Evolutionary conservation across 30 jellyfish, hydroid and myxozoan species (phyloP).

Genomic region (Aurelia coerulea): DNA sequence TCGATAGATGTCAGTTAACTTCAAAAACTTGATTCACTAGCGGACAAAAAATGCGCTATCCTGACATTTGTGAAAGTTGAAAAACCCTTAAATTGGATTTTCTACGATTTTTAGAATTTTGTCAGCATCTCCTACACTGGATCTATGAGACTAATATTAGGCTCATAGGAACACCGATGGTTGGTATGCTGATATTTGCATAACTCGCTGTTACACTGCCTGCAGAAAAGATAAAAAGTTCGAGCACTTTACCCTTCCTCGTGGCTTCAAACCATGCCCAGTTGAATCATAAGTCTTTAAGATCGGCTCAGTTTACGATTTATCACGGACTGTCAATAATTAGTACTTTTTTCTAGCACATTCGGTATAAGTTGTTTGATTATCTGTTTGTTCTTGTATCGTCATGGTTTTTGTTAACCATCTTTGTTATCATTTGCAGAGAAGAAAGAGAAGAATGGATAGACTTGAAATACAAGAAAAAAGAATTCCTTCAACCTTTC

Average conservation of each 20-base stretch:
- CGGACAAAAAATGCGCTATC: background rate
- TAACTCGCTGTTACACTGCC: background rate
- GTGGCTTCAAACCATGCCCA: background rate
- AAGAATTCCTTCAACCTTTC: slow-evolving; percentile 70
- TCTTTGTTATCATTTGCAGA: slow-evolving; percentile 31
- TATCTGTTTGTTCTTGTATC: too few relatives aligned
- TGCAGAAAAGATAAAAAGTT: too few relatives aligned
- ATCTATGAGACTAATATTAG: too few relatives aligned
- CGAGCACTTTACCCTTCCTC: background rate
- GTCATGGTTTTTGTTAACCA: background rate
- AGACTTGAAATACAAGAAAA: slow-evolving; percentile 73
- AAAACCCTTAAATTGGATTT: too few relatives aligned
- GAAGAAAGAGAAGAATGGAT: slow-evolving; percentile 95
- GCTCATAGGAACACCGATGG: too few relatives aligned
- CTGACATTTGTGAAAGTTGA: background rate
- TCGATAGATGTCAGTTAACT: too few relatives aligned
- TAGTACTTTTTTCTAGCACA: too few relatives aligned
- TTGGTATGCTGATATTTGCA: background rate
- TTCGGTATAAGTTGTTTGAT: too few relatives aligned
- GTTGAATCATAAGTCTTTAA: too few relatives aligned
- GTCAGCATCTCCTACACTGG: background rate
- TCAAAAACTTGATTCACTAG: too few relatives aligned
- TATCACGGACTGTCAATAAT: too few relatives aligned
- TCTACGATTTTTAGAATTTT: background rate
- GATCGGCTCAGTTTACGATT: too few relatives aligned